These are phyloP conservation scores for Amblyraja radiata DNA, from an alignment of 2,797 vertebrate genomes.

Conservation along the genomic window DNA sequence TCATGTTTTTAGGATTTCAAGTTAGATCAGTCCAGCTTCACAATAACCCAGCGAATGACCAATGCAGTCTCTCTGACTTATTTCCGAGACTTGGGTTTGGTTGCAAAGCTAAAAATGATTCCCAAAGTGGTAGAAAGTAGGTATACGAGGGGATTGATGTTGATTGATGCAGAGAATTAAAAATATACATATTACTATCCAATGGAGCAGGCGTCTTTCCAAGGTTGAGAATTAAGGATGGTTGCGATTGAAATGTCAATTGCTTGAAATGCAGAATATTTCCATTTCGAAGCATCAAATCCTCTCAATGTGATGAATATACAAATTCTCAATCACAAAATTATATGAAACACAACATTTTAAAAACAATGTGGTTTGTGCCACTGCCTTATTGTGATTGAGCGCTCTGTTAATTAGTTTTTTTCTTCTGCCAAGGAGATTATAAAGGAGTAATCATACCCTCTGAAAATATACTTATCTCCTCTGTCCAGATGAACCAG, in stretches of 20 bases:
- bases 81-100: background rate
- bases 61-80: background rate
- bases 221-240: background rate
- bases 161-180: background rate
- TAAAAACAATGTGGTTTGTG: background rate
- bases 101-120: background rate
- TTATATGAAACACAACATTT: background rate
- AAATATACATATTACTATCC: background rate
- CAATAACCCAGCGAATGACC: background rate
- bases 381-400: background rate
- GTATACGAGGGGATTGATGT: background rate
- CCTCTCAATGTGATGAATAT: background rate
- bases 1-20: too few species aligned
- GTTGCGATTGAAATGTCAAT: background rate
- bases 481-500: background rate
- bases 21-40: too few species aligned
- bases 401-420: background rate
- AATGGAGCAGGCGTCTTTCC: background rate
- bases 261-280: background rate
- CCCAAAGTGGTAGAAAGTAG: background rate
- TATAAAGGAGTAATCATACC: background rate
- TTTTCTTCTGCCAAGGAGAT: background rate
- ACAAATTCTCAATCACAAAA: background rate
- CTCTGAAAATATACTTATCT: background rate
- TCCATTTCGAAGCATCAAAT: background rate